phyloP scores from a whole-genome alignment of 2,888 invertebrate species.

The Lordiphosa andalusiaca region DNA sequence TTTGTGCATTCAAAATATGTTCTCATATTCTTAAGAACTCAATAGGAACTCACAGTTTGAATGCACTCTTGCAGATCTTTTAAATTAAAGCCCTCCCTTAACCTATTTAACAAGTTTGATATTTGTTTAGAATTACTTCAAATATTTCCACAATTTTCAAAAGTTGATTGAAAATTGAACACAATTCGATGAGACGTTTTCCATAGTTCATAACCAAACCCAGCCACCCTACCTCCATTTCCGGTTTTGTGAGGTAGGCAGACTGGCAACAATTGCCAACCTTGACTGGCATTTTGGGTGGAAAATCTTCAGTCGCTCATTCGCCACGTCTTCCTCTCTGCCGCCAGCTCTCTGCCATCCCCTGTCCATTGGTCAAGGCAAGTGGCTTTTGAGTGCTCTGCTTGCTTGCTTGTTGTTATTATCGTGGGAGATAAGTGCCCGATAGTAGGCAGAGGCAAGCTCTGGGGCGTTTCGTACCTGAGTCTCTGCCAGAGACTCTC shows the following conservation, averaged over 20 bases:
- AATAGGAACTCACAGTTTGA: no score
- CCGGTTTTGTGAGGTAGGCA: slow-evolving; percentile 1
- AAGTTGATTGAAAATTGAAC: no score
- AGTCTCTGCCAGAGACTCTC: slow-evolving; percentile 12
- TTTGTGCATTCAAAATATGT: no score
- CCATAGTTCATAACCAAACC: slow-evolving; percentile 16
- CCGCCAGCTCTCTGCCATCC: no score
- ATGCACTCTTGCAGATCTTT: no score
- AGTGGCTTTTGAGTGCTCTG: slow-evolving; percentile 58
- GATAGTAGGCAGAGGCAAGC: neutral
- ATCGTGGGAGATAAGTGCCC: slow-evolving; percentile 46
- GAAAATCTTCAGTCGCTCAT: slow-evolving; percentile 5
- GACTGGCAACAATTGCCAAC: slow-evolving; percentile 62
- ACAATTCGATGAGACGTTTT: neutral
- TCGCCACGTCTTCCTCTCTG: slow-evolving; percentile 11
- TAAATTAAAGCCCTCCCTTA: no score
- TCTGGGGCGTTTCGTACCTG: no score
- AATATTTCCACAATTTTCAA: no score
- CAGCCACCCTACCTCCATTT: neutral
- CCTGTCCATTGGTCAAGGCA: slow-evolving; percentile 44
- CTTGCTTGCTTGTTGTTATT: slow-evolving; percentile 42
- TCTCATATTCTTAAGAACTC: no score
- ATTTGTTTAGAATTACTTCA: no score
- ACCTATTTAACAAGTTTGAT: no score
- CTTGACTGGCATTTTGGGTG: slow-evolving; percentile 56